Conservation (phyloP, 2,888 invertebrate species). For the Sussaba pulchella region DNA sequence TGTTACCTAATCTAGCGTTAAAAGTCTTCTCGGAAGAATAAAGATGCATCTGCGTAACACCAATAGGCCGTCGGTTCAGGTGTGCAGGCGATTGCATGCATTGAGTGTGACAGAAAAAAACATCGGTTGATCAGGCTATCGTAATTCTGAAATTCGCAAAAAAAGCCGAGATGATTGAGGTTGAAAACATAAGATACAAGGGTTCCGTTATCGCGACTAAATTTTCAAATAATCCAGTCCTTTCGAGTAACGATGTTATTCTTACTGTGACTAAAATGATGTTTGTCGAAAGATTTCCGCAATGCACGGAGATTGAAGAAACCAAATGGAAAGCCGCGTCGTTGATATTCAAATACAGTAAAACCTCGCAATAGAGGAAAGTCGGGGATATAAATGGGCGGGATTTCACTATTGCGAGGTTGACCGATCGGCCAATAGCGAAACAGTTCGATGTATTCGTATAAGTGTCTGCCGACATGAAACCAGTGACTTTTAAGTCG, state of each 20-base stretch:
- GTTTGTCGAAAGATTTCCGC: too few species aligned
- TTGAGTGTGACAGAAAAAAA: neutral
- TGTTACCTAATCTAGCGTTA: too few species aligned
- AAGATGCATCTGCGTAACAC: too few species aligned
- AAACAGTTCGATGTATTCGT: too few species aligned
- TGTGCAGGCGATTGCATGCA: too few species aligned
- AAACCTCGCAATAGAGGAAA: too few species aligned
- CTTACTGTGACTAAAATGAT: neutral
- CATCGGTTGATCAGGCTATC: neutral
- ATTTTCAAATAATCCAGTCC: slow-evolving; percentile 19
- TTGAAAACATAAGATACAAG: slow-evolving; percentile 16
- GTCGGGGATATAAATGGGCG: too few species aligned
- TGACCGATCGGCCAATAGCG: too few species aligned
- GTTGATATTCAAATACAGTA: slow-evolving; percentile 20
- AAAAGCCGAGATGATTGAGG: neutral
- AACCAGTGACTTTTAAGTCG: too few species aligned
- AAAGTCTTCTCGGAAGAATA: too few species aligned
- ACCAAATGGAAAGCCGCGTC: slow-evolving; percentile 19
- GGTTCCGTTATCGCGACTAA: slow-evolving; percentile 13
- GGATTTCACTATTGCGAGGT: too few species aligned
- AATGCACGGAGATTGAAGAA: slow-evolving; percentile 8
- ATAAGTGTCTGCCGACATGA: too few species aligned
- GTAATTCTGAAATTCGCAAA: slow-evolving; percentile 9
- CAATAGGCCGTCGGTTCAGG: slow-evolving; percentile 54
- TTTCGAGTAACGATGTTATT: slow-evolving; percentile 13